Base-by-base conservation (phyloP, 2,888 invertebrate species). In the Megalurothrips usitatus region DNA sequence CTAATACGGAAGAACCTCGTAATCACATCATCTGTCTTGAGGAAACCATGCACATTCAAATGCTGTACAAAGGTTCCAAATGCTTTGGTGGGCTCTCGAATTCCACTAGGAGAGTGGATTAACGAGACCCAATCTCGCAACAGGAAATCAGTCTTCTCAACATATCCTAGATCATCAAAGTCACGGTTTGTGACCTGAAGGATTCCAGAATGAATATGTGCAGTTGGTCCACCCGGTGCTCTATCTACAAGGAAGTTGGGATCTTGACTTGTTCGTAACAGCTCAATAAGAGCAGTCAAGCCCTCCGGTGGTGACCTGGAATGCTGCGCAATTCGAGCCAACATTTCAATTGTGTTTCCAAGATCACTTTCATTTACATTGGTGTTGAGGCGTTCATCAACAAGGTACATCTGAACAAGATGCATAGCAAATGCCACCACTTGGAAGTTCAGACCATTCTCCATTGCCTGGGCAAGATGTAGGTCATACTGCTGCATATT, bases 21-120 rank as follows among this genome's bases (percentile, higher is more conserved):
- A 83, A 99, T 98, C 85, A 98, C 90, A 86, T 99, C 99, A 86
- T 99, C 99, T 0, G 98, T 97, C 87, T 98, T 98, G 81, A 98
- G 89, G 82, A 99, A 97, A 8, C 99, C 97, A 85, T 96, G 95
- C 85, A 95, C 91, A 87, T 98, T 98, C 97, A 99, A 89, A 87
- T 90, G 95, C 86, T 96, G 96, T 6, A 99, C 97, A 88, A 98
- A 98, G 84, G 95, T 89, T 83, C 95, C 93, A 87, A 99, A 98
- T 75, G 97, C 96, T 87, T 97, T 97, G 0, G 93, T 93, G 0
- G 95, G 92, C 86, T 96, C 96, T 78, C 95, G 92, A 80, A 94
- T 94, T 3, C 93, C 92, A 23, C 92, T 90, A 8, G 94, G 93
- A 26, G 93, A 92, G 86, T 97, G 94, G 79, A 81, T 83, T 85